A percentile compares a stretch with the other conserved stretches of the same genome.
Conservation (phyloP, 2,888 invertebrate species). For the Cylloceria caligata region DNA sequence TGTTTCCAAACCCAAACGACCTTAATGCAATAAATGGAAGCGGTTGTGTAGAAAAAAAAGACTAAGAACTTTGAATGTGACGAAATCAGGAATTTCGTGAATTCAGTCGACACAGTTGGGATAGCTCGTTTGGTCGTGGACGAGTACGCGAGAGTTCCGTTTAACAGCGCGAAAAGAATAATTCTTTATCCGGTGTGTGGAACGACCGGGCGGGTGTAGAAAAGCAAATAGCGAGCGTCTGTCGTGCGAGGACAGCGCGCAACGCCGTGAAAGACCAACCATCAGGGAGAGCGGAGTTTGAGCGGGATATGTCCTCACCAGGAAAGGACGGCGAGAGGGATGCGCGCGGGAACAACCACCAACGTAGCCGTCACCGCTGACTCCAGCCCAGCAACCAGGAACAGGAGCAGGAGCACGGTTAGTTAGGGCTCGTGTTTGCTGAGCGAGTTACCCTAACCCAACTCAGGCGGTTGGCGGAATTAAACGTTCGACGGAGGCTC, state of each 20-base stretch:
- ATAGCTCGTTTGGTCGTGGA: conserved; percentile 23
- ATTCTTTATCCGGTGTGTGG: conserved; percentile 32
- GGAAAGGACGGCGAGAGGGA: conserved; percentile 65
- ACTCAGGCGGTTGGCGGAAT: conserved; percentile 84
- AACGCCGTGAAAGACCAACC: neutral
- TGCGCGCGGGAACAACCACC: conserved; percentile 53
- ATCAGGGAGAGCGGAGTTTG: conserved; percentile 52
- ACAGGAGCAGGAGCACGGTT: conserved; percentile 80
- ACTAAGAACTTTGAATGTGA: neutral
- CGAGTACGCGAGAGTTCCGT: conserved; percentile 16
- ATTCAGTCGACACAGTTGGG: conserved; percentile 30
- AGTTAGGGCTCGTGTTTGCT: conserved; percentile 84
- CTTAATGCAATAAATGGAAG: conserved; percentile 15
- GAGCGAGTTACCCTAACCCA: conserved; percentile 84
- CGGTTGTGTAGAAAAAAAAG: neutral
- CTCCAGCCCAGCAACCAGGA: conserved; percentile 42
- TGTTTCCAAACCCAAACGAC: neutral
- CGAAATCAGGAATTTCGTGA: conserved; percentile 37
- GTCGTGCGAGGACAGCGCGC: conserved; percentile 54
- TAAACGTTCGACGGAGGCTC: conserved; percentile 85
- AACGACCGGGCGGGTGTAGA: conserved; percentile 28
- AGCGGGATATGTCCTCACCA: conserved; percentile 49
- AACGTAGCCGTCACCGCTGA: conserved; percentile 42
- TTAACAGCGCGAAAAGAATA: conserved; percentile 49
- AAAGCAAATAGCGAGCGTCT: conserved; percentile 65